Conservation (phyloP, 2,888 invertebrate species). For the Archaeoteleia sp. region DNA sequence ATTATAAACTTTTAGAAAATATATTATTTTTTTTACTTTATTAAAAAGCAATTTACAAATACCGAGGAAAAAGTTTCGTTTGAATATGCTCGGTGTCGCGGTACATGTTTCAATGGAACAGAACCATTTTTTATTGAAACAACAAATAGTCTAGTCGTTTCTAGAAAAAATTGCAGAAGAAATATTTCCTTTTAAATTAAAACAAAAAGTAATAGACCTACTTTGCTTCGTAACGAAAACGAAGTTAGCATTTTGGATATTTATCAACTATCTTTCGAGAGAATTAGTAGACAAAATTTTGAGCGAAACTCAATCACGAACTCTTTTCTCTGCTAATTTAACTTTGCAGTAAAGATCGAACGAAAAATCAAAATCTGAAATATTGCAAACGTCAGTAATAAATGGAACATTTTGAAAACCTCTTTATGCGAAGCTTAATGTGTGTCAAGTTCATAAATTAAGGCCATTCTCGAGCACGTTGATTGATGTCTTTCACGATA, state of each 20-base stretch:
- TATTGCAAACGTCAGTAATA: background rate
- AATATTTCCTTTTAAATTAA: conserved; percentile 35
- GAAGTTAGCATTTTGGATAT: conserved; percentile 36
- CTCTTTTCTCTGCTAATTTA: conserved; percentile 20
- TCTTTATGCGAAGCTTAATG: conserved; percentile 1
- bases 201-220: conserved; percentile 30
- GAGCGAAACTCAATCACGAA: conserved; percentile 30
- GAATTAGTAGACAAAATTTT: conserved; percentile 33
- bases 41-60: no score
- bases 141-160: no score
- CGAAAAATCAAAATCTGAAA: no score
- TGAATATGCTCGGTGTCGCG: no score
- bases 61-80: no score
- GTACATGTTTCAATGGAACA: no score
- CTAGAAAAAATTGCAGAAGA: background rate
- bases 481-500: conserved; percentile 29
- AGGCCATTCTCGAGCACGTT: conserved; percentile 29
- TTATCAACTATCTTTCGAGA: conserved; percentile 30
- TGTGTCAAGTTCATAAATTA: conserved; percentile 30
- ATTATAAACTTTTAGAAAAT: no score
- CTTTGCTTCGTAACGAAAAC: conserved; percentile 21
- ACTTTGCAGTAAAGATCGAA: no score
- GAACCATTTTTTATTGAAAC: no score
- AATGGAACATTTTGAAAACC: background rate
- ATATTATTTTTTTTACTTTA: no score